Conservation (phyloP, 2,113 vertebrate species). For the Choloepus hoffmanni region DNA sequence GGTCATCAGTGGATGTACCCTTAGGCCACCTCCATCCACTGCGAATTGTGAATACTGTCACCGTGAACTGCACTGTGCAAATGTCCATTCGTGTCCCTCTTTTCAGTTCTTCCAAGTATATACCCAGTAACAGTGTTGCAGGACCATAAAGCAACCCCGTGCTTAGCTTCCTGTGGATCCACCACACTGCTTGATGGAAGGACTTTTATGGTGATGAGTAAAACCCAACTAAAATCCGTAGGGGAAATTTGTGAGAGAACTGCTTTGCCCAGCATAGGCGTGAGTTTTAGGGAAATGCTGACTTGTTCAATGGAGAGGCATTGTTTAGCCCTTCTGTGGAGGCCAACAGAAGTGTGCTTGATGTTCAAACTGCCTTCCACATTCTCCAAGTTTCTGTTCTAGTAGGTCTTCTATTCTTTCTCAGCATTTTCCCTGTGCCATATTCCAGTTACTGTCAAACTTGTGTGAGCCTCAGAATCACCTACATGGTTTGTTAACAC, state of each 20-base stretch:
- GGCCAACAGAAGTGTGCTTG: background rate
- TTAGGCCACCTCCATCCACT: too few species aligned
- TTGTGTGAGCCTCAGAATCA: background rate
- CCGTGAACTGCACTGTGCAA: too few species aligned
- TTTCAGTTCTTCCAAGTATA: too few species aligned
- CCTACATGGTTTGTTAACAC: background rate
- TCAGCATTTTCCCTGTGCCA: background rate
- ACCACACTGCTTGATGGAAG: too few species aligned
- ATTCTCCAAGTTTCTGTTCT: background rate
- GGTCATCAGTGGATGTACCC: too few species aligned
- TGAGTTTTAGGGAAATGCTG: background rate
- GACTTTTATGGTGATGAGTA: background rate
- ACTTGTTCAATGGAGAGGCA: background rate
- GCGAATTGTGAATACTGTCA: too few species aligned
- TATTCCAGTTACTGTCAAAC: background rate
- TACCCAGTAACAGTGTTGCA: too few species aligned
- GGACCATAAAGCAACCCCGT: too few species aligned
- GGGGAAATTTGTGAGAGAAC: background rate
- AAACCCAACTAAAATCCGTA: background rate
- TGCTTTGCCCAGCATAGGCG: background rate
- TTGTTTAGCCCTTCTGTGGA: background rate
- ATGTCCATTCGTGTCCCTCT: too few species aligned
- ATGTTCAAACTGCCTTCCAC: accelerated
- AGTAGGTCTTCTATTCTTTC: background rate
- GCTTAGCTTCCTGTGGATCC: too few species aligned